Base-by-base conservation (phyloP, 53 echinoderm and acorn worm genomes). In the Echinometra lucunter region DNA sequence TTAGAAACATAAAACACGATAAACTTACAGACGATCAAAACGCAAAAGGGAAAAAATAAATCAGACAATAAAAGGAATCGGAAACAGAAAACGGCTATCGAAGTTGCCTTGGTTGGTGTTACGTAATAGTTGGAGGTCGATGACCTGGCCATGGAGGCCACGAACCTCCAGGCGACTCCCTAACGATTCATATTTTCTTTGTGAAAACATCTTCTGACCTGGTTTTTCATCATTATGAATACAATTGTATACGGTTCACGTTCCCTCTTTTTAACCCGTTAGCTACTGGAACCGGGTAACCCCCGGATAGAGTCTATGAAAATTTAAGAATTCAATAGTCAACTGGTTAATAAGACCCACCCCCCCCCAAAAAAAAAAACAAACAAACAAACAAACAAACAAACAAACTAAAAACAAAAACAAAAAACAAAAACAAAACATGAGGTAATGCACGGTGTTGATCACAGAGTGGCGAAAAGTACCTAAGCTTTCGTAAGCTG, bases 111-210 rank as follows among this genome's bases (percentile, higher is more conserved):
- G 40, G 37, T 78, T 19, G 38, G 19, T 38, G 16, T 78, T 78
- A 78, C 38, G 78, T 78, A 78, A 78, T 23, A 42, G 19, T 42
- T 38, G 42, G 38, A 78, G 78, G 78, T 78, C 78, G 78, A 78
- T 78, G 78, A 42, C 78, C 78, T 4, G 28, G 78, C 42, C 1
- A 40, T 35, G 38, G 42, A 78, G 78, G 78, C 17, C 42, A 78
- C 23, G 42, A 28, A 69, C 30, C 10, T 78, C 38, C 19, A 78
- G 78, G 2, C 15, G 30, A 70, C 72, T 34, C 32, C 72, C 35
- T 9, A 72, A 6, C 7, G 30, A 28, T 18, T 72, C 16, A 35
- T 35, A 8, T 34, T 72, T n/a, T 35, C 30, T 53, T 32, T 32
- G 10, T n/a, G 2, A 34, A 78, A 4, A 78, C 78, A 78, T 34